Percentiles rank a stretch among this genome's conserved stretches.
Evolutionary conservation across 1,140 invertebrate species (phyloP).

Genomic region (Saccostrea echinata): DNA sequence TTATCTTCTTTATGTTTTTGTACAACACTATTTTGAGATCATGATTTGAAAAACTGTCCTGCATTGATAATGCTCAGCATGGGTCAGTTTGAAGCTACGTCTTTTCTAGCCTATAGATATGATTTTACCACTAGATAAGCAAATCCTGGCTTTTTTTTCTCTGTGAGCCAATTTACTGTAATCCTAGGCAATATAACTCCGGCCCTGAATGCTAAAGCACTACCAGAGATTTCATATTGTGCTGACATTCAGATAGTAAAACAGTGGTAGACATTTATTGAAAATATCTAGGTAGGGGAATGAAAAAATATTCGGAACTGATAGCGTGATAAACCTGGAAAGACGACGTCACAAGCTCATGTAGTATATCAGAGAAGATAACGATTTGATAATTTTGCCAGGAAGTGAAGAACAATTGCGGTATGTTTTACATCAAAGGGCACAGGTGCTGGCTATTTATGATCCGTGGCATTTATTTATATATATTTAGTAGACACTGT

Average conservation of each 20-base stretch:
- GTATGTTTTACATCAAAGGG: constrained; percentile 38
- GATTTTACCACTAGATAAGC: constrained; percentile 30
- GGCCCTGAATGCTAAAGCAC: background rate
- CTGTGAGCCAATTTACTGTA: constrained; percentile 20
- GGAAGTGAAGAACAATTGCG: constrained; percentile 17
- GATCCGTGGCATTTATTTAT: constrained; percentile 24
- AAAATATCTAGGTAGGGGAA: constrained; percentile 8
- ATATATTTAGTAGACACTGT: constrained; percentile 31
- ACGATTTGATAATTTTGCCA: background rate
- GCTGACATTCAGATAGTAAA: constrained; percentile 25
- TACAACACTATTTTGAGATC: constrained; percentile 29
- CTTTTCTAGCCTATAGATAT: constrained; percentile 11
- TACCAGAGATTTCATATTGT: background rate
- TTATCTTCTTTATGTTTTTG: background rate
- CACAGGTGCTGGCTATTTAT: constrained; percentile 28
- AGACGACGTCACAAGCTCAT: background rate
- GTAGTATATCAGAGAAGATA: constrained; percentile 16
- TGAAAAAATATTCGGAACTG: constrained; percentile 19
- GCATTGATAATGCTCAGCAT: constrained; percentile 26
- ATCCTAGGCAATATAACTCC: constrained; percentile 1
- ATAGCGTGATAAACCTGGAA: background rate
- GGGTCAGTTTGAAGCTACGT: constrained; percentile 37
- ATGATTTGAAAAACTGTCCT: constrained; percentile 10
- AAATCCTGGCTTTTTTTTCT: constrained; percentile 29
- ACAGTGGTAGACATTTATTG: constrained; percentile 34